Conservation (phyloP, 2,888 invertebrate genomes). For the Tholera decimalis region DNA sequence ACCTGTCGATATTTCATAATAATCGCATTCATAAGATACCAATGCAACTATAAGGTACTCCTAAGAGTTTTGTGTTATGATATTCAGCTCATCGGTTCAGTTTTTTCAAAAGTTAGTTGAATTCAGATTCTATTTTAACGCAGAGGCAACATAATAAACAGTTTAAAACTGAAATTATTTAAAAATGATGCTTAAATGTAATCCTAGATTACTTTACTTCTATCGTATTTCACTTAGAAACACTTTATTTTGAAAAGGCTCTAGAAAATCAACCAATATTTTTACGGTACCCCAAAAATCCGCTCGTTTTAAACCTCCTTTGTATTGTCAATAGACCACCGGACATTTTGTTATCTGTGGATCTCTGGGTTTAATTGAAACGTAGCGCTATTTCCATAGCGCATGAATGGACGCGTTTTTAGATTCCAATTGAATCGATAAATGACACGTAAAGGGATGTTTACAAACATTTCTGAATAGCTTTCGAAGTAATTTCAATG, state of each 20-base stretch:
- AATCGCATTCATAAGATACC: background rate
- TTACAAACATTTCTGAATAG: conserved; percentile 70
- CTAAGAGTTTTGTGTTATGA: background rate
- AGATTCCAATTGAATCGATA: conserved; percentile 71
- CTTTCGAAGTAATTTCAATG: conserved; percentile 48
- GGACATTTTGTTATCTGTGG: conserved; percentile 85
- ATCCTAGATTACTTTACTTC: background rate
- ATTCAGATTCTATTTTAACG: background rate
- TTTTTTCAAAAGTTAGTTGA: background rate
- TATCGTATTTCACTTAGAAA: background rate
- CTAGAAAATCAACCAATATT: background rate
- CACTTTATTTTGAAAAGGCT: background rate
- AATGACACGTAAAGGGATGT: conserved; percentile 82
- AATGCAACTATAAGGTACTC: background rate
- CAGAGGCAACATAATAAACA: too few species aligned
- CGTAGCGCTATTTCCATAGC: conserved; percentile 74
- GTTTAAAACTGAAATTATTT: too few species aligned
- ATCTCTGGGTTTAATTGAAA: conserved; percentile 81
- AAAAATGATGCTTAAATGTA: background rate
- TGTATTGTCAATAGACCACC: conserved; percentile 79
- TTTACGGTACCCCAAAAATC: conserved; percentile 57
- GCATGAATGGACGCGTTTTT: conserved; percentile 70
- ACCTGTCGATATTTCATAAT: background rate
- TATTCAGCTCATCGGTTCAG: background rate
- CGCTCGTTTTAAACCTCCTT: conserved; percentile 64